phyloP scores from a whole-genome alignment of 2,797 vertebrate genomes.

The Poeciliopsis turneri region DNA sequence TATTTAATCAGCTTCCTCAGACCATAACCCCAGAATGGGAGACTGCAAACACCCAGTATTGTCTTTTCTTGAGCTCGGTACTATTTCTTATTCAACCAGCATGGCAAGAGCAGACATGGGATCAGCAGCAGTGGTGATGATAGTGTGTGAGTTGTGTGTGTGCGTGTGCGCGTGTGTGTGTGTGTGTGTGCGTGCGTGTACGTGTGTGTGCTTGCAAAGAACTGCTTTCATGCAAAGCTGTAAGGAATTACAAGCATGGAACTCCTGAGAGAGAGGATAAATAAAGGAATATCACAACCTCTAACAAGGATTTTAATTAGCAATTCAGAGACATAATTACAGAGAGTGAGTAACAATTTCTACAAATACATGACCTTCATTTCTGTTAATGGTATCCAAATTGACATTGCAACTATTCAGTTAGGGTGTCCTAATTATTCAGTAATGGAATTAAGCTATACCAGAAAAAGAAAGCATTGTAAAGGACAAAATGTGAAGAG shows the following conservation, averaged over 20 bases:
- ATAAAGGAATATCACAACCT: constrained; percentile 76
- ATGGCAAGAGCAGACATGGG: constrained; percentile 54
- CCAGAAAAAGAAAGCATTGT: constrained; percentile 36
- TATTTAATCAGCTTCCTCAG: constrained; percentile 78
- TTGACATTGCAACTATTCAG: constrained; percentile 60
- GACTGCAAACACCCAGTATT: constrained; percentile 70
- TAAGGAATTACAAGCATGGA: constrained; percentile 53
- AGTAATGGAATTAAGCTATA: constrained; percentile 59
- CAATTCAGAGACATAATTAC: constrained; percentile 79
- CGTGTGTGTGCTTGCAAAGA: constrained; percentile 7
- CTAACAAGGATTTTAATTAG: constrained; percentile 77
- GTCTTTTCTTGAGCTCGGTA: constrained; percentile 71
- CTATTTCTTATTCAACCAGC: constrained; percentile 77
- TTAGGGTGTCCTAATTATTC: constrained; percentile 45
- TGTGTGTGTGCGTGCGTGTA: not conserved
- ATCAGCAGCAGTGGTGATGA: not conserved
- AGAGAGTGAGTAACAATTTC: constrained; percentile 74
- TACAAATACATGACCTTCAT: constrained; percentile 76
- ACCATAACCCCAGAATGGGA: constrained; percentile 72
- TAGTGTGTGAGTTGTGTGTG: not conserved
- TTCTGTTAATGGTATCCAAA: constrained; percentile 65
- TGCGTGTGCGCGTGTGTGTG: constrained; percentile 9
- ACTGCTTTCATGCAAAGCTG: constrained; percentile 38
- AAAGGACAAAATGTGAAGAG: constrained; percentile 31
- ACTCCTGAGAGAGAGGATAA: constrained; percentile 68